Base-by-base conservation (phyloP, 2,113 vertebrate species). In the Aldabrachelys gigantea region DNA sequence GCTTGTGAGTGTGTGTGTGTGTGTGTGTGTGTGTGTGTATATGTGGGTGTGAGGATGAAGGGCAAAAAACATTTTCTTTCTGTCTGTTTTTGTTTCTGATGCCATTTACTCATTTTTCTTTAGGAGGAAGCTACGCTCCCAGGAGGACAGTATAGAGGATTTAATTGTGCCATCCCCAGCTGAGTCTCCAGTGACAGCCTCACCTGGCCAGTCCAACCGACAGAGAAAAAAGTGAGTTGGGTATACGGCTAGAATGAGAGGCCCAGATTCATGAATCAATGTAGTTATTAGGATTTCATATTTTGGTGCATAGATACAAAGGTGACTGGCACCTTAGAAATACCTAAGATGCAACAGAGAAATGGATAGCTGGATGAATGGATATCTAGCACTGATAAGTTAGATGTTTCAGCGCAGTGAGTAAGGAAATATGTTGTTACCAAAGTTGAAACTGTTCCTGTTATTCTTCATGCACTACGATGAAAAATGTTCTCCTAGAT, bases 171-270 rank as follows among this genome's bases (percentile, higher is more conserved):
- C 90, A 53, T 95, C 96, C 3, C 93, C 95, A 3, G 56, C 90
- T 1, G 98, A 96, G 69, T 96, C 97, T 54, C 95, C 80, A 0
- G 75, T 98, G 79, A 92, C 17, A 50, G 98, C 97, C 6, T 99
- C 96, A 90, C 98, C 94, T 2, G 95, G 93, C 78, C 98, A 98
- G 85, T 38, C 98, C 1, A 98, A 95, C 19, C 95, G 97, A 0
- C 98, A 98, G 92, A 97, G 96, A 38, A 98, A 98, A 0, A 97
- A 98, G 38, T 98, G 91, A 93, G 96, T 87, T 8, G n/a, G 41
- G 72, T 50, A 12, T 1, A 6, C 35, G 7, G n/a, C 52, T n/a
- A 7, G 27, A 8, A 8, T 6, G 1, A 92, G 52, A 65, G 90
- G 87, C 91, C 87, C 38, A 59, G 81, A 17, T 44, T 83, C 38